Evolutionary conservation across 2,888 invertebrate genomes (phyloP), one percentile per base, ranked within the genome.

Genomic region (Drosophila meridionalis): DNA sequence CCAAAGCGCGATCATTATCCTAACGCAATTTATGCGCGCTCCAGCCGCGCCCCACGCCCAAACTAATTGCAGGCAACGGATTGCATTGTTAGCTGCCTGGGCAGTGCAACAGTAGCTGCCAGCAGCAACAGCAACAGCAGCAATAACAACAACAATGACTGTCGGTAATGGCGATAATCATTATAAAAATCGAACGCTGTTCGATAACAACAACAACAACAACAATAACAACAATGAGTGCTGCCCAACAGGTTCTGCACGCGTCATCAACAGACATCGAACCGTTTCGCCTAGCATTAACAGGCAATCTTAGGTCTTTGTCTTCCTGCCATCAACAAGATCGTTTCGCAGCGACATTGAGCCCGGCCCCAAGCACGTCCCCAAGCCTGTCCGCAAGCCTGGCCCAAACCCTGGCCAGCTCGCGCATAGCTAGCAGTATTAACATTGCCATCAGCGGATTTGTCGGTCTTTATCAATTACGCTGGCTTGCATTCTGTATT

Each of bases 1-100:
- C 90, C 85, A 89, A 89, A 84, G 90, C 89, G 86, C 89, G 92
- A 92, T 92, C 90, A 89, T 90, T 91, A 92, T 92, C 92, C 91
- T 81, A 92, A 92, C 91, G 92, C 92, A 92, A 92, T 92, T 92
- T 92, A 92, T 91, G 90, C 89, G 73, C 90, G 70, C 55, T 58
- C 42, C 80, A 83, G 77, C 77, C 80, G 73, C 72, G 65, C 83
- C 83, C 83, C 89, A 88, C 89, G 90, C 90, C 85, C 85, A 86
- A 65, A 90, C 86, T 86, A 85, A 85, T 88, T 90, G 90, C 87
- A 76, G 36, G 60, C 81, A 73, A 69, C 73, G 53, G 73, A 70
- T 89, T 78, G 84, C 82, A 84, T 84, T 84, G 87, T 78, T 87
- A 74, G 68, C 70, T 64, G 78, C 73, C 87, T 80, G 74, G 71